phyloP scores from a whole-genome alignment of 2,888 invertebrate genomes.

The Lysandra coridon region DNA sequence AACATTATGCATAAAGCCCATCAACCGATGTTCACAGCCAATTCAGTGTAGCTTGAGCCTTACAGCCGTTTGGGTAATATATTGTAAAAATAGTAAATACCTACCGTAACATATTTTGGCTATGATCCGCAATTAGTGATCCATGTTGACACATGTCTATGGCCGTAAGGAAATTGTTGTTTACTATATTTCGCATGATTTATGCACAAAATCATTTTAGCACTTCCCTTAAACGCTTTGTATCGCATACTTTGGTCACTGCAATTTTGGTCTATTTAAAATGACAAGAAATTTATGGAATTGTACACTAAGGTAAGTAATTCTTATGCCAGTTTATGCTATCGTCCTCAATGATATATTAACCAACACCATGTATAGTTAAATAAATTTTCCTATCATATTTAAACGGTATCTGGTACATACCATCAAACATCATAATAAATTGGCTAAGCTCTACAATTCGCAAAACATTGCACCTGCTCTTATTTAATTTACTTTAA shows the following conservation, averaged over 20 bases:
- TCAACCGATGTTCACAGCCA: too few relatives aligned
- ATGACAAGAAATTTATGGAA: neutral
- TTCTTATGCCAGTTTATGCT: too few relatives aligned
- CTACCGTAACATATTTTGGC: conserved; percentile 9
- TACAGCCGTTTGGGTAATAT: neutral
- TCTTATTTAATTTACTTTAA: too few relatives aligned
- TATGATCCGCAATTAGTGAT: conserved; percentile 10
- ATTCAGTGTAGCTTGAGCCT: neutral
- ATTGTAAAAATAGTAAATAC: neutral
- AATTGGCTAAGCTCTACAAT: too few relatives aligned
- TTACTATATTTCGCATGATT: neutral
- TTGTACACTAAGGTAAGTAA: neutral
- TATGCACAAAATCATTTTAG: neutral
- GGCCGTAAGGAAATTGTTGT: neutral
- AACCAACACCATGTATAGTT: neutral
- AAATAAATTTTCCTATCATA: neutral
- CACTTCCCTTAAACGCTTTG: neutral
- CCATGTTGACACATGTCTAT: neutral
- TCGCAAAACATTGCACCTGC: too few relatives aligned
- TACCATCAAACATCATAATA: too few relatives aligned
- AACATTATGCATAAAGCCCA: too few relatives aligned
- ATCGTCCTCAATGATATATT: too few relatives aligned
- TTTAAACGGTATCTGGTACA: too few relatives aligned
- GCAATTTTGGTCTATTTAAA: neutral
- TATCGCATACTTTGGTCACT: neutral